Evolutionary conservation across 2,113 vertebrate species (phyloP), one percentile per base, ranked within the genome.

Genomic region (Rana temporaria): DNA sequence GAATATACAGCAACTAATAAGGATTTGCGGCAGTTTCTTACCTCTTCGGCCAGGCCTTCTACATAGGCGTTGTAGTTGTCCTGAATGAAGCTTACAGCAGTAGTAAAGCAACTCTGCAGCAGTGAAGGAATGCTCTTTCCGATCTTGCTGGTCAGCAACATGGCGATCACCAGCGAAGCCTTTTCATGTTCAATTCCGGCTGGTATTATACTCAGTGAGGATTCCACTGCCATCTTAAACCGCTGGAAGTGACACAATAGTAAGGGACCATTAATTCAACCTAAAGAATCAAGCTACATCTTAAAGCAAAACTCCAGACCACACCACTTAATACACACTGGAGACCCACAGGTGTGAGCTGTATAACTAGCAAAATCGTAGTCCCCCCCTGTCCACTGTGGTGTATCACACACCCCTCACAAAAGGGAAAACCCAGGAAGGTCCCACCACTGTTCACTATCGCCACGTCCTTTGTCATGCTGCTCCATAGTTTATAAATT

Each of bases 121-220:
- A 96, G 84, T 1, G n/a, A 56, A 0, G 98, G 97, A 0, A 89
- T 68, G 9, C 75, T 90, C 6, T 90, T 73, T 0, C 90, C 92
- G 63, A 97, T 93, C 14, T 90, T 91, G 84, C 89, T 96, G 85
- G 95, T 92, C 79, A 99, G 57, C 0, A 94, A 84, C 90, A 98
- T 93, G 6, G 93, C 86, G 60, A 97, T 73, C 63, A 95, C 88
- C 84, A 97, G 7, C 26, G 79, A 70, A 56, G 93, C 86, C 48
- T 88, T 92, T 86, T 99, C 96, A 9, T 63, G 68, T 0, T 91
- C 90, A 84, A 95, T 84, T 32, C 89, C 91, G 0, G 0, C 19
- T 8, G 90, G 81, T 18, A 77, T 63, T 5, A 87, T 59, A 2
- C 1, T 52, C 12, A 1, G 18, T 22, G 94, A 81, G 6, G 84